Evolutionary conservation across 2,113 vertebrate genomes (phyloP).

Genomic region (Colaptes auratus): DNA sequence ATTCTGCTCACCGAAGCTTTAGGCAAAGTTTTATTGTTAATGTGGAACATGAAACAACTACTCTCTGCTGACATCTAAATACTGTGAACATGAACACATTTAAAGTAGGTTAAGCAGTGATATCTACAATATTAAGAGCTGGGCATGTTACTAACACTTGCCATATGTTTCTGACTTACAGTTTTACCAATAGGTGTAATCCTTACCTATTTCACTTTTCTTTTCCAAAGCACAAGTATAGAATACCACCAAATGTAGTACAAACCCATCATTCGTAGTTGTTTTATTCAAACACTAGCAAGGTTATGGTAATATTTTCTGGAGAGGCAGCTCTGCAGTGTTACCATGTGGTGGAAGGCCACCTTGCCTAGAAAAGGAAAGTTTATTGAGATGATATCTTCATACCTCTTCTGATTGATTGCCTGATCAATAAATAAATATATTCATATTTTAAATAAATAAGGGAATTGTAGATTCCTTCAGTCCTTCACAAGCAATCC

Average conservation of each 20-base stretch:
- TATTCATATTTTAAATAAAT: not conserved
- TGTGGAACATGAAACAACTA: not conserved
- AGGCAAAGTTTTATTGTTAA: not conserved
- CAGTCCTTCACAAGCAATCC: not conserved
- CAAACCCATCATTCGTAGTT: not conserved
- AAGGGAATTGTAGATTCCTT: not conserved
- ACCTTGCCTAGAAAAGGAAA: not conserved
- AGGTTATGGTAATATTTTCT: not conserved
- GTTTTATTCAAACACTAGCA: not conserved
- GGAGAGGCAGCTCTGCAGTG: not conserved
- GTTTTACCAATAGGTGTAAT: not conserved
- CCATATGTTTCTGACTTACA: not conserved
- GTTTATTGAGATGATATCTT: not conserved
- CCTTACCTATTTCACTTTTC: not conserved
- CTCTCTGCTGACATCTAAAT: not conserved
- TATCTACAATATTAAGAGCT: not conserved
- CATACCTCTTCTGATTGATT: not conserved
- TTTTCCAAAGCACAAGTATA: not conserved
- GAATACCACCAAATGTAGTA: not conserved
- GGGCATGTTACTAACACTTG: not conserved
- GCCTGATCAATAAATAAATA: not conserved
- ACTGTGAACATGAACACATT: not conserved
- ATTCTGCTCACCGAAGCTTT: not conserved
- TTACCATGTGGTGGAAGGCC: not conserved
- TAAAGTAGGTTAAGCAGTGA: not conserved